phyloP scores from a whole-genome alignment of 2,113 vertebrate genomes.

The Lampris megalopsis region DNA sequence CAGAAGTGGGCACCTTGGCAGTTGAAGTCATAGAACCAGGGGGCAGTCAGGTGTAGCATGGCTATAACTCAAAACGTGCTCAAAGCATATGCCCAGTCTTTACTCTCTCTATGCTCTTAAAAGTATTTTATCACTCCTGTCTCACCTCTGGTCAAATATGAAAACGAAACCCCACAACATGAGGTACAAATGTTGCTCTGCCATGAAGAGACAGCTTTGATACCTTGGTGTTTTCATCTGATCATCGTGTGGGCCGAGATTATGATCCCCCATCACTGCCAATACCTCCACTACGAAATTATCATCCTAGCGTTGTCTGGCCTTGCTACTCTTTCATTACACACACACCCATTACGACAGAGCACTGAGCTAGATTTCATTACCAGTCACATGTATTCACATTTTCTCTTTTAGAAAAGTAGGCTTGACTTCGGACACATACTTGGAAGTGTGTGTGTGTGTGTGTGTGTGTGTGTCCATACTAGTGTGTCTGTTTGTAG shows the following conservation, averaged over 20 bases:
- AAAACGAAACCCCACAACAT: slow-evolving; percentile 51
- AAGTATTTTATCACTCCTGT: slow-evolving; percentile 49
- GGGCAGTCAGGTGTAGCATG: too few species aligned
- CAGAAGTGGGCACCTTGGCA: too few species aligned
- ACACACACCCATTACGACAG: slow-evolving; percentile 37
- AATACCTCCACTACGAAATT: slow-evolving; percentile 32
- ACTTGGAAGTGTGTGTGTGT: slow-evolving; percentile 1
- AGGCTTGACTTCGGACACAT: slow-evolving; percentile 7
- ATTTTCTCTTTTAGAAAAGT: slow-evolving; percentile 27
- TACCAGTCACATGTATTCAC: slow-evolving; percentile 28
- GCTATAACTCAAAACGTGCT: background rate
- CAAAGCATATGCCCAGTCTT: slow-evolving; percentile 18
- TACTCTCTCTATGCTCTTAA: slow-evolving; percentile 29
- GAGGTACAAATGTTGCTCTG: slow-evolving; percentile 40
- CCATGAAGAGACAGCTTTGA: background rate
- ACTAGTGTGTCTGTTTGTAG: slow-evolving; percentile 22
- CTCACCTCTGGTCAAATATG: slow-evolving; percentile 60
- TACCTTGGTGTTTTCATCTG: slow-evolving; percentile 37
- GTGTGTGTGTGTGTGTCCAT: background rate
- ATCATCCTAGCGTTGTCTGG: slow-evolving; percentile 44
- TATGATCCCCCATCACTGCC: slow-evolving; percentile 38
- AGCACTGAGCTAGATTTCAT: slow-evolving; percentile 42
- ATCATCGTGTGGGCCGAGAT: slow-evolving; percentile 37
- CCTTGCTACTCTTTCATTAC: slow-evolving; percentile 12
- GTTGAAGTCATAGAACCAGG: too few species aligned